A percentile compares a stretch with the other conserved stretches of the same genome.
These are phyloP conservation scores for Eretmochelys imbricata DNA, from an alignment of 2,113 vertebrate genomes.

Conservation along the genomic window DNA sequence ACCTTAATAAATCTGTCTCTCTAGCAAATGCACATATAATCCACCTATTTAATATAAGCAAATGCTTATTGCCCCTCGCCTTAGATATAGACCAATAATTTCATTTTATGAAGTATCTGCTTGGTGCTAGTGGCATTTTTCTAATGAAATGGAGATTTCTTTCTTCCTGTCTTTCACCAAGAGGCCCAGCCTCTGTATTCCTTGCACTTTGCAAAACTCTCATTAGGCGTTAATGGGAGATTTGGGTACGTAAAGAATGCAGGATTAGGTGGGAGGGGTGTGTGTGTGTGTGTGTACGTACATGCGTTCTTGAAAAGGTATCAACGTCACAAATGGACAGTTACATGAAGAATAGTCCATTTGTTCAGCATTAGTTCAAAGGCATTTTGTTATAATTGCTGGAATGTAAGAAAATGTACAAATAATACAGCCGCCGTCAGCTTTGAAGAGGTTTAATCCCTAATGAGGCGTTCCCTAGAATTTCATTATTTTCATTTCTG, in stretches of 20 bases:
- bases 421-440: neutral
- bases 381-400: neutral
- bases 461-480: neutral
- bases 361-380: neutral
- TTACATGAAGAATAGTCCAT: neutral
- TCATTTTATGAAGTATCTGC: neutral
- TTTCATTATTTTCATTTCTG: neutral
- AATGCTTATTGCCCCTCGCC: neutral
- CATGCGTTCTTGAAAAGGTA: neutral
- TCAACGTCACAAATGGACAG: neutral
- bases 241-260: neutral
- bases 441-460: neutral
- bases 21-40: accelerated
- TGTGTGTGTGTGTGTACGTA: neutral
- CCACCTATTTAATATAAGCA: neutral
- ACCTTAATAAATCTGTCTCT: neutral
- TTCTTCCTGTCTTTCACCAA: neutral
- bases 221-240: neutral
- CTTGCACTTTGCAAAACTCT: neutral
- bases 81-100: neutral
- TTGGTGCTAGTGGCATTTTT: neutral
- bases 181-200: accelerated
- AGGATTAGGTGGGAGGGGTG: neutral
- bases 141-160: neutral
- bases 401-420: neutral